Evolutionary conservation across 2,888 invertebrate species (phyloP), one percentile per base, ranked within the genome.

Genomic region (Dicranocentrus wangi): DNA sequence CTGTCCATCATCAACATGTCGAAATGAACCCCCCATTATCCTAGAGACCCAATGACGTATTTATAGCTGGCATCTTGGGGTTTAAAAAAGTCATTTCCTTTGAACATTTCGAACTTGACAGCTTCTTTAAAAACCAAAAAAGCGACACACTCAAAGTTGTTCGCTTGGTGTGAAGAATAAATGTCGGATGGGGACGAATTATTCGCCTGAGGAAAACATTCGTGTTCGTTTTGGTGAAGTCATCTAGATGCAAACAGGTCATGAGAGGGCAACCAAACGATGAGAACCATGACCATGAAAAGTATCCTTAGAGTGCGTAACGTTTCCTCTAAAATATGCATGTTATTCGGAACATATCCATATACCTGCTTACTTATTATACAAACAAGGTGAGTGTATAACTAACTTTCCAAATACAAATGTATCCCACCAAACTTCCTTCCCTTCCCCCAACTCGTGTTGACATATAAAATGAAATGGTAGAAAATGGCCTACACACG

Each of bases 231-330:
- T 15, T 43, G 43, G 61, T 39, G 39, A 39, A 61, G 66, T n/a
- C 66, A 66, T 66, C 39, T 47, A 43, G 47, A 47, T 43, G 25
- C 15, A 25, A 47, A 47, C 32, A 47, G 66, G 66, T 66, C 66
- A 66, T 66, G 5, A 66, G 17, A 66, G 66, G 66, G 23, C 66
- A 43, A 8, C 25, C 13, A 17, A 3, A 15, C 17, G 47, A 25
- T 63, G 42, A 39, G 42, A 47, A 27, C 66, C 66, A 66, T 66
- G 66, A 47, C 47, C 47, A 25, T 66, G 66, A 43, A 66, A 66
- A 27, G 13, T 8, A 13, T 51, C 8, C 21, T 2, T 39, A 63
- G n/a, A n/a, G 23, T 17, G 61, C 15, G 28, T 28, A 27, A 8
- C 39, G 13, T 39, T 39, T n/a, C 51, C 2, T 2, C 8, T 2